Percentiles rank a stretch among this genome's conserved stretches.
Evolutionary conservation across 2,888 invertebrate genomes (phyloP).

Genomic region (Parnassius orleans): DNA sequence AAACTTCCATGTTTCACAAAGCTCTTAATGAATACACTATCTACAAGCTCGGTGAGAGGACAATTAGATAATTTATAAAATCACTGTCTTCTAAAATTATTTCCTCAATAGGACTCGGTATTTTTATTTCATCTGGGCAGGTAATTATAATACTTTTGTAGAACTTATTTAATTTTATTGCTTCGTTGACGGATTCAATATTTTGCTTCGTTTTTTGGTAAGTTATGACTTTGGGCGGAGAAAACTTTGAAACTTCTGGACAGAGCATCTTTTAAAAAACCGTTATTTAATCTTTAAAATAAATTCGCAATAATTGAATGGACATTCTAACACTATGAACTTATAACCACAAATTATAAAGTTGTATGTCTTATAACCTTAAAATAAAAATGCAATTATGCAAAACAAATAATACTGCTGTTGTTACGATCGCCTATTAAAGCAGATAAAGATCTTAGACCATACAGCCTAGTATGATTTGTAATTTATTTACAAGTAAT

Average conservation of each 20-base stretch:
- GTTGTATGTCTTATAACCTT: too few species aligned
- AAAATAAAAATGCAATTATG: too few species aligned
- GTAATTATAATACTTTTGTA: constrained; percentile 65
- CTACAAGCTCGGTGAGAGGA: constrained; percentile 53
- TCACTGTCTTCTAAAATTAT: constrained; percentile 56
- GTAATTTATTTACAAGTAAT: too few species aligned
- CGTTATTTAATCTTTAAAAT: too few species aligned
- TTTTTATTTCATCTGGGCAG: constrained; percentile 62
- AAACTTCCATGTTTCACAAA: constrained; percentile 61
- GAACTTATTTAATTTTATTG: constrained; percentile 55
- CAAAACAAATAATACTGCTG: too few species aligned
- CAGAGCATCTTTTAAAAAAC: constrained; percentile 49
- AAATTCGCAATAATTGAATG: too few species aligned
- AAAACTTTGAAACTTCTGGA: constrained; percentile 65
- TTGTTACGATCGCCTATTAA: too few species aligned
- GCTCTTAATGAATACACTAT: constrained; percentile 57
- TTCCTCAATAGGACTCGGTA: constrained; percentile 52
- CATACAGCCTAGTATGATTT: too few species aligned
- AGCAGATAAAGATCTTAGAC: too few species aligned
- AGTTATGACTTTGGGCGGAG: constrained; percentile 57
- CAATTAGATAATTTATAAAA: constrained; percentile 56
- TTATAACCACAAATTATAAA: too few species aligned
- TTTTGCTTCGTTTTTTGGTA: constrained; percentile 42
- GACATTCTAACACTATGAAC: too few species aligned
- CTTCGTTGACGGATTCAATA: constrained; percentile 41